These are phyloP conservation scores for Chelonus formosanus DNA, from an alignment of 2,888 invertebrate genomes.

Conservation along the genomic window DNA sequence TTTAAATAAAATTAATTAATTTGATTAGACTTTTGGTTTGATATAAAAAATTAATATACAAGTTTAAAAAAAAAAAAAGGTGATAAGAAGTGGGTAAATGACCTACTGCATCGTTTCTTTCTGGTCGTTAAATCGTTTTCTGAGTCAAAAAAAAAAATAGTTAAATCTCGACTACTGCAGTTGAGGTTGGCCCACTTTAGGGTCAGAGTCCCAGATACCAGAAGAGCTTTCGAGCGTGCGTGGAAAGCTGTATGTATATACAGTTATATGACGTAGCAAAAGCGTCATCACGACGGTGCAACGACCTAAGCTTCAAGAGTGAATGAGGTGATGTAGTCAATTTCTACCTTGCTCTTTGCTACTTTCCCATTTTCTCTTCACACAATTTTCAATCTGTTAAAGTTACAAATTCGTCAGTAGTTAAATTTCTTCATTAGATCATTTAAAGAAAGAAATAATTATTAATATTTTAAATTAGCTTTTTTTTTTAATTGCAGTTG, in stretches of 20 bases:
- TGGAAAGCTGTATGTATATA: conserved; percentile 46
- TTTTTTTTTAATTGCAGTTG: too few species aligned
- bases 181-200: conserved; percentile 47
- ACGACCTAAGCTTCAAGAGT: conserved; percentile 48
- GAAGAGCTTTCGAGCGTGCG: conserved; percentile 35
- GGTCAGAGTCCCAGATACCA: conserved; percentile 58
- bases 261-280: conserved; percentile 57
- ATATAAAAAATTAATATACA: too few species aligned
- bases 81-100: too few species aligned
- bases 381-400: background rate
- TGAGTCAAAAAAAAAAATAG: background rate
- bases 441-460: background rate
- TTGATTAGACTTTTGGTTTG: too few species aligned
- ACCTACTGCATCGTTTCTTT: conserved; percentile 4
- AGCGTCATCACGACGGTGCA: conserved; percentile 55
- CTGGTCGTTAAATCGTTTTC: background rate
- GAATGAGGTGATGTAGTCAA: conserved; percentile 53
- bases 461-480: background rate
- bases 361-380: conserved; percentile 6
- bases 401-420: too few species aligned
- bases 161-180: conserved; percentile 7
- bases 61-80: too few species aligned
- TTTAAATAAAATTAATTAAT: too few species aligned
- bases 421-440: background rate
- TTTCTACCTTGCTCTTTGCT: conserved; percentile 41